A percentile compares a stretch with the other conserved stretches of the same genome.
These are phyloP conservation scores for Porites australiensis DNA, from an alignment of 64 coral and sea anemone genomes.

Conservation along the genomic window DNA sequence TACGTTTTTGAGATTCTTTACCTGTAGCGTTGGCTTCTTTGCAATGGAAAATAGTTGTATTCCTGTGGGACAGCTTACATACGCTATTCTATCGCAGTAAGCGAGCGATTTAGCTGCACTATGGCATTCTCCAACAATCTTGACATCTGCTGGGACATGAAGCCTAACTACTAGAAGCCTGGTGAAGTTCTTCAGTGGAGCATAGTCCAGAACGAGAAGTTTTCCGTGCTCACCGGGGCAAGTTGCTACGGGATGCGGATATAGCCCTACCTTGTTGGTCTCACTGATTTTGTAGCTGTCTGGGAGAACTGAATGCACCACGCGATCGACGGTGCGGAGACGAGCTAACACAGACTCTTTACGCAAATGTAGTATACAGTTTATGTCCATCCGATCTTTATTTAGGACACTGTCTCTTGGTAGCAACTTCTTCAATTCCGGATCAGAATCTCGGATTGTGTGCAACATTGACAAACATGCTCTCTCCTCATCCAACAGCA, in stretches of 20 bases:
- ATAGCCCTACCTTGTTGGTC: constrained; percentile 60
- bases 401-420: constrained; percentile 51
- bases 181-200: constrained; percentile 23
- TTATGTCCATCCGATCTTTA: constrained; percentile 77
- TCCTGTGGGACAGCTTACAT: too few relatives aligned
- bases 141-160: constrained; percentile 56
- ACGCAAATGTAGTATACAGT: constrained; percentile 61
- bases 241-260: constrained; percentile 68
- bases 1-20: too few relatives aligned
- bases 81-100: too few relatives aligned
- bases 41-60: too few relatives aligned
- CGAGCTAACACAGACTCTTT: constrained; percentile 52
- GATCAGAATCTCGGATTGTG: constrained; percentile 36
- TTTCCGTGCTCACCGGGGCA: constrained; percentile 5
- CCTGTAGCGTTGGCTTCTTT: too few relatives aligned
- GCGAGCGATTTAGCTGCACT: too few relatives aligned
- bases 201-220: constrained; percentile 51
- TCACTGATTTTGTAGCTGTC: constrained; percentile 66
- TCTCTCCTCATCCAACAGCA: constrained; percentile 52
- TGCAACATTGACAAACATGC: constrained; percentile 53
- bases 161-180: constrained; percentile 63
- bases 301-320: constrained; percentile 68
- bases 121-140: too few relatives aligned
- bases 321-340: constrained; percentile 26
- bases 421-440: constrained; percentile 24